Evolutionary conservation across 2,797 vertebrate species (phyloP), one percentile per base, ranked within the genome.

Genomic region (Champsocephalus gunnari): DNA sequence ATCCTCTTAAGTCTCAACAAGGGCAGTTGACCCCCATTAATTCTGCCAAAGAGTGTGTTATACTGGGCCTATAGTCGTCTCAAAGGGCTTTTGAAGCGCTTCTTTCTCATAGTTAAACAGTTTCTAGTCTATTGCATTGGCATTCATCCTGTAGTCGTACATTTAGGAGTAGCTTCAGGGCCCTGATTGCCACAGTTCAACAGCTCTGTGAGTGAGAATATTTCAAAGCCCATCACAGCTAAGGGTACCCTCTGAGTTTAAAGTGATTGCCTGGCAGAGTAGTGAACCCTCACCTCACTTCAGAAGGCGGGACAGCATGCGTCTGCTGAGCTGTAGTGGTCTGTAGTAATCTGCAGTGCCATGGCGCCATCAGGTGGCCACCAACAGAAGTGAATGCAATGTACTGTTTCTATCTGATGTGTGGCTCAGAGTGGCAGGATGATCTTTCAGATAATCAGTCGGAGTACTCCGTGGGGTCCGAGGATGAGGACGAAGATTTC

Each of bases 401-500:
- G 92, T 93, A 84, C 89, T 92, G 92, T 94, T 92, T 93, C 88
- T 92, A 89, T 92, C 71, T 93, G 92, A 93, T 92, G 92, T 91
- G 92, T 93, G 90, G 91, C 91, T 87, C 96, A 99, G 98, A 99
- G 86, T 99, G 98, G 98, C 98, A 97, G 88, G 98, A 98, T 0
- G 97, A 99, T 92, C 96, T 99, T 84, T 99, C 98, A 41, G 98
- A 99, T 93, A 99, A 99, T 95, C 98, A 99, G 89, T 99, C 98
- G 0, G 98, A 99, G 87, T 99, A 99, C 85, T 99, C 98, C 45
- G 96, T 99, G 24, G 98, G 98, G 87, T 99, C 98, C 0, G 98
- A 99, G 94, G 98, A 99, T 4, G 98, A 99, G 93, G 98, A 99
- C 45, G 98, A 99, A 94, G 98, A 99, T 88, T 99, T 99, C 72